phyloP scores from a whole-genome alignment of 1,140 invertebrate genomes.

The Eubasilissa regina region DNA sequence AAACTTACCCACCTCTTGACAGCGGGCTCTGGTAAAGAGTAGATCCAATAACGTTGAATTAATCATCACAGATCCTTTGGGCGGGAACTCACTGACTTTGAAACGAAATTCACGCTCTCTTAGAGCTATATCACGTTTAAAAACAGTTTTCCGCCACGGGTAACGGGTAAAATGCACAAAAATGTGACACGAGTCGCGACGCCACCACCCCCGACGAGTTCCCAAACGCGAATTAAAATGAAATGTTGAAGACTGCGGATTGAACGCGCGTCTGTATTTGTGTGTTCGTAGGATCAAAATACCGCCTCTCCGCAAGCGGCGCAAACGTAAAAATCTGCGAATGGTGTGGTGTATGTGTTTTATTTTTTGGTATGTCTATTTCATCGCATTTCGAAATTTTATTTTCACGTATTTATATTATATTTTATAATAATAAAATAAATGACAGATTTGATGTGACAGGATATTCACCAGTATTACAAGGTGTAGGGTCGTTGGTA shows the following conservation, averaged over 20 bases:
- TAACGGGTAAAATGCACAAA: background rate
- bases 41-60: conserved; percentile 50
- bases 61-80: conserved; percentile 47
- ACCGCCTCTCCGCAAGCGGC: background rate
- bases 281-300: background rate
- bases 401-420: no score
- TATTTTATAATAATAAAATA: no score
- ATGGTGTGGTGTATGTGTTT: no score
- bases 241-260: conserved; percentile 1
- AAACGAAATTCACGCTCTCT: conserved; percentile 4
- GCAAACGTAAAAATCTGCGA: background rate
- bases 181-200: background rate
- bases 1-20: conserved; percentile 78
- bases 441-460: no score
- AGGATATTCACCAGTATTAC: no score
- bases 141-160: background rate
- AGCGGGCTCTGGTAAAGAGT: conserved; percentile 71
- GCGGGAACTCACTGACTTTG: conserved; percentile 7
- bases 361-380: no score
- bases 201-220: conserved; percentile 10
- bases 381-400: no score
- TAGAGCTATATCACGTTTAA: background rate
- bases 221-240: conserved; percentile 2
- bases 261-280: background rate
- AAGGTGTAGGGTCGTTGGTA: no score